Percentiles rank a stretch among this genome's conserved stretches.
Conservation (phyloP, 2,888 invertebrate genomes). For the Agrenia bidenticulata region DNA sequence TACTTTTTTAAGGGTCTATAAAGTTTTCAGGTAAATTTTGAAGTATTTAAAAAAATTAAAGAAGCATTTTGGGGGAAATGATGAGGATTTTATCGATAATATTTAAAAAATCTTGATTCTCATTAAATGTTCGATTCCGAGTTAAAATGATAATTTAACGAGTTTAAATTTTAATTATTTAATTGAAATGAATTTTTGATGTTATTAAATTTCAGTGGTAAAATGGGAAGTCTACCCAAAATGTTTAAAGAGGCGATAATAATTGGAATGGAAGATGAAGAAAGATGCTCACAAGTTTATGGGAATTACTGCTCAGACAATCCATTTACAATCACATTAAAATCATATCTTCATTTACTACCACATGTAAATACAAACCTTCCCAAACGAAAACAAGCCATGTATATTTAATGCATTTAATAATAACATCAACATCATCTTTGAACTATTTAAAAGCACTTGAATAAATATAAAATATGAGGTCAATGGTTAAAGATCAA, state of each 20-base stretch:
- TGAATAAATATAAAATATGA: no score
- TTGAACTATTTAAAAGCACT: no score
- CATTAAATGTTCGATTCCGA: no score
- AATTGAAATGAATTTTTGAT: no score
- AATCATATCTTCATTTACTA: constrained; percentile 28
- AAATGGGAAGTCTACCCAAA: constrained; percentile 12
- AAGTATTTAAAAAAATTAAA: no score
- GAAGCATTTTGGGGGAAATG: no score
- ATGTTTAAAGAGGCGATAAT: constrained; percentile 25
- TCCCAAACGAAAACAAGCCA: constrained; percentile 33
- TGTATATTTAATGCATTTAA: constrained; percentile 23
- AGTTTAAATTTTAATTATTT: no score
- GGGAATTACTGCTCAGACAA: constrained; percentile 18
- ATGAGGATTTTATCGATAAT: no score
- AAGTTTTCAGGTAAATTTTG: constrained; percentile 34
- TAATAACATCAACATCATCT: no score
- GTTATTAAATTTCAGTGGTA: background rate
- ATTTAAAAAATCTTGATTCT: no score
- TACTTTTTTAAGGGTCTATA: constrained; percentile 29
- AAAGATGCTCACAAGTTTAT: constrained; percentile 23
- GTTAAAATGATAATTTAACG: no score
- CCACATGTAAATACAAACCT: constrained; percentile 24
- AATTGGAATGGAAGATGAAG: constrained; percentile 23
- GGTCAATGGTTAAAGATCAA: no score
- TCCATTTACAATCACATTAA: constrained; percentile 29